Evolutionary conservation across 2,797 vertebrate genomes (phyloP).

Genomic region (Trachurus trachurus): DNA sequence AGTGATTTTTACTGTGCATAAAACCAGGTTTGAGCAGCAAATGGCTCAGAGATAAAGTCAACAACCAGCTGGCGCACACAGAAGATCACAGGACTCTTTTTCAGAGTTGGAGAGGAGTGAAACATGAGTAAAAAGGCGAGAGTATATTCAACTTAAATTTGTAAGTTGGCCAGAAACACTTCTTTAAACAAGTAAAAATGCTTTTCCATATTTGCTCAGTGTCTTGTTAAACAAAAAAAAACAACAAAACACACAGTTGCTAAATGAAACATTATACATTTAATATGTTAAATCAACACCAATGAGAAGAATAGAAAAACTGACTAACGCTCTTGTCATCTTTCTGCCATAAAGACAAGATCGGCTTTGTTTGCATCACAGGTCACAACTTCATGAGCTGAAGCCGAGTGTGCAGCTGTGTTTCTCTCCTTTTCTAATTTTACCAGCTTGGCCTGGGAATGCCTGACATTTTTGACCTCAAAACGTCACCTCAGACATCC

Average conservation of each 20-base stretch:
- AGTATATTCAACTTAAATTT: not conserved
- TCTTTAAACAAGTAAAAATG: not conserved
- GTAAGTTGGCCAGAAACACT: no score
- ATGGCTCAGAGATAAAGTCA: not conserved
- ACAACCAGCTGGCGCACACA: not conserved
- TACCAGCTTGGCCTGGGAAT: slow-evolving; percentile 32
- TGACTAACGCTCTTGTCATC: slow-evolving; percentile 12
- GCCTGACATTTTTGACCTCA: slow-evolving; percentile 36
- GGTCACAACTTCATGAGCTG: slow-evolving; percentile 33
- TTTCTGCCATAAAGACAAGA: not conserved
- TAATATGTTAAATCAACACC: slow-evolving; percentile 11
- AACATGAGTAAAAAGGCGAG: not conserved
- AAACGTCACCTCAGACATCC: slow-evolving; percentile 27
- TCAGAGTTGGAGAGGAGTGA: not conserved
- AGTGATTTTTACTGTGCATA: no score
- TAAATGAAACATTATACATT: not conserved
- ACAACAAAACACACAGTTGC: not conserved
- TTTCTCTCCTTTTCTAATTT: slow-evolving; percentile 51
- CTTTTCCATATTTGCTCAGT: not conserved
- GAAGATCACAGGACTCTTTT: not conserved
- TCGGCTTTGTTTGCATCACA: slow-evolving; percentile 12
- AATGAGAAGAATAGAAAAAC: slow-evolving; percentile 7
- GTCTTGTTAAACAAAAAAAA: not conserved
- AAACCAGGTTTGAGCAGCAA: no score
- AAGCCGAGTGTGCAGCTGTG: slow-evolving; percentile 29